A percentile compares a stretch with the other conserved stretches of the same genome.
Evolutionary conservation across 2,113 vertebrate species (phyloP).

Genomic region (Desmodus rotundus): DNA sequence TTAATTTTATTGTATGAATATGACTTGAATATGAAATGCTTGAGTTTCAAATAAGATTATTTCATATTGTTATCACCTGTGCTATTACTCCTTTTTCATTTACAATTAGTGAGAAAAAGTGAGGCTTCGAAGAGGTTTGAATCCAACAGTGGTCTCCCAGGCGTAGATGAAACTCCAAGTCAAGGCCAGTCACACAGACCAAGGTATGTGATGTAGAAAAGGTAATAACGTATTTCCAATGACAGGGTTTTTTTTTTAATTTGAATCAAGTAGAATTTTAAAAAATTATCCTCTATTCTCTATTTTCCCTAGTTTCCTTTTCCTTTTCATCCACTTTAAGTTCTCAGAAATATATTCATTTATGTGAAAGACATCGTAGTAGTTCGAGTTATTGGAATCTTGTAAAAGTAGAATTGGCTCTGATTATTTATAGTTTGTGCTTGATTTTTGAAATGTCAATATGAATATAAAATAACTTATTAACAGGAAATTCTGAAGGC

Average conservation of each 20-base stretch:
- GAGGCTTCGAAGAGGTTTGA: constrained; percentile 83
- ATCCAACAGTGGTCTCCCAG: constrained; percentile 66
- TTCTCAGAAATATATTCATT: constrained; percentile 36
- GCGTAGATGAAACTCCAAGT: constrained; percentile 74
- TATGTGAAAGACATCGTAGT: neutral
- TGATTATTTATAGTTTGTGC: constrained; percentile 9
- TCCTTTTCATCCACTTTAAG: constrained; percentile 29
- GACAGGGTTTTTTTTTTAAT: neutral
- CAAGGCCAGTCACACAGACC: constrained; percentile 77
- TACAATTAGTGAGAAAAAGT: constrained; percentile 78
- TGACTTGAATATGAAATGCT: neutral
- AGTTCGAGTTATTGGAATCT: neutral
- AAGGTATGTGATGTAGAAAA: constrained; percentile 76
- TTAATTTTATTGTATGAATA: neutral
- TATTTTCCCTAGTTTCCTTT: constrained; percentile 64
- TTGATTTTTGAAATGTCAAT: neutral
- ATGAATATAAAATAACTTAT: neutral
- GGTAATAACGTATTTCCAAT: neutral
- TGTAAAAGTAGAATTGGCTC: neutral
- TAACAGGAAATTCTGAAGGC: neutral
- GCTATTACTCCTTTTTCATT: constrained; percentile 63
- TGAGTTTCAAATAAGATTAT: constrained; percentile 12
- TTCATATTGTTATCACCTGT: constrained; percentile 16
- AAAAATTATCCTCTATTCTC: neutral
- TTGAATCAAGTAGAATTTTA: neutral